These are phyloP conservation scores for Elymnias hypermnestra DNA, from an alignment of 1,140 invertebrate species.

Conservation along the genomic window DNA sequence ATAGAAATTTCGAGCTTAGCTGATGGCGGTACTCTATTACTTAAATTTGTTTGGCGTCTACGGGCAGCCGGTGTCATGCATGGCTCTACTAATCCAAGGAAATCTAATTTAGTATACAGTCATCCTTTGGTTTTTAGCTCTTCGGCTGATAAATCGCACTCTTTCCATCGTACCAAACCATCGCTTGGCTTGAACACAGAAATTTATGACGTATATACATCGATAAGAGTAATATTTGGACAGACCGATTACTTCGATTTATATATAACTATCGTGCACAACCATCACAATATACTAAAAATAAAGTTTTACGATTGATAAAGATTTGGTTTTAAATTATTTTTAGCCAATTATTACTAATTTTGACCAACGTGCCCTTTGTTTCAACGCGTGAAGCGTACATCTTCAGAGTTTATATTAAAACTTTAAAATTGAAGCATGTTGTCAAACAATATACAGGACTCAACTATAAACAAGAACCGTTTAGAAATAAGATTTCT, in stretches of 20 bases:
- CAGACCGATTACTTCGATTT: constrained; percentile 51
- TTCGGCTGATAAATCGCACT: too few species aligned
- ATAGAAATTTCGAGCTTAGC: constrained; percentile 46
- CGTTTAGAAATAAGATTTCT: too few species aligned
- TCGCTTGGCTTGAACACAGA: constrained; percentile 24
- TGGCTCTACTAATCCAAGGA: constrained; percentile 31
- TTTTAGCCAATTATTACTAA: too few species aligned
- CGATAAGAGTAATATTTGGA: constrained; percentile 47
- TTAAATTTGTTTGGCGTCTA: constrained; percentile 54
- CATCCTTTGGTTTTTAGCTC: too few species aligned
- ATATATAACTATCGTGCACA: constrained; percentile 65
- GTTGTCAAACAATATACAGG: too few species aligned
- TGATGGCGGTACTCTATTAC: constrained; percentile 40
- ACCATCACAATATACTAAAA: constrained; percentile 58
- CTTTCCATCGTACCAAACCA: too few species aligned
- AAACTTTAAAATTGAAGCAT: too few species aligned
- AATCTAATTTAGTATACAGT: constrained; percentile 11
- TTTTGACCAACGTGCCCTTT: too few species aligned
- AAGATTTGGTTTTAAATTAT: constrained; percentile 12
- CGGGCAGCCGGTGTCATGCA: constrained; percentile 56
- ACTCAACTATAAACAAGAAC: too few species aligned
- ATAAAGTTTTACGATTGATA: constrained; percentile 18
- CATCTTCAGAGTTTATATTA: too few species aligned
- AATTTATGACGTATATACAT: constrained; percentile 24
- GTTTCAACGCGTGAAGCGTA: too few species aligned